Evolutionary conservation across 2,888 invertebrate species (phyloP).

Genomic region (Tromatobia lineatoria): DNA sequence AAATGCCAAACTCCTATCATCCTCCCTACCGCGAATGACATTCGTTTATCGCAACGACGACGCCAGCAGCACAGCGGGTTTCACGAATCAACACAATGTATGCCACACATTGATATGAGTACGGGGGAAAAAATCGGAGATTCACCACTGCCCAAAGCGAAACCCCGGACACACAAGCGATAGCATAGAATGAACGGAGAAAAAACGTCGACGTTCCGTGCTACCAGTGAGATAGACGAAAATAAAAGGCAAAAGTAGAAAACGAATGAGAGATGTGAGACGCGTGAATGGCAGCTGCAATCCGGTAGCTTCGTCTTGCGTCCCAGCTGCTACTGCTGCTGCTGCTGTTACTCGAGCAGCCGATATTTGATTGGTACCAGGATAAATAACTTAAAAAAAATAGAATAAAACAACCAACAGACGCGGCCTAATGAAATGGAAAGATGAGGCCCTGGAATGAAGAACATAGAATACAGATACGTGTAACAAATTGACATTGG

Average conservation of each 20-base stretch:
- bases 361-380: conserved; percentile 67
- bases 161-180: conserved; percentile 10
- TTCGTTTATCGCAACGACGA: conserved; percentile 19
- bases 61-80: neutral
- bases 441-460: conserved; percentile 6
- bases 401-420: conserved; percentile 33
- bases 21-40: conserved; percentile 15
- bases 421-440: neutral
- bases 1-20: conserved; percentile 1
- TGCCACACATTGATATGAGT: conserved; percentile 13
- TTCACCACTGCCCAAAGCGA: conserved; percentile 15
- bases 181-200: conserved; percentile 21
- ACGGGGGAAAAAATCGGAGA: neutral
- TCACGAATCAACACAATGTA: conserved; percentile 37
- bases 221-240: conserved; percentile 29
- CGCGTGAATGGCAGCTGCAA: conserved; percentile 69
- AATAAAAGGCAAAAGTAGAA: conserved; percentile 55
- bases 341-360: conserved; percentile 53
- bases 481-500: conserved; percentile 2
- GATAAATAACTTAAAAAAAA: conserved; percentile 61
- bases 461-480: conserved; percentile 54
- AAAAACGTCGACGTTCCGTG: conserved; percentile 36
- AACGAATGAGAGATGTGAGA: conserved; percentile 49
- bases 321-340: conserved; percentile 59
- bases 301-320: conserved; percentile 46